phyloP scores from a whole-genome alignment of 2,797 vertebrate genomes.

The Poecile montanus region DNA sequence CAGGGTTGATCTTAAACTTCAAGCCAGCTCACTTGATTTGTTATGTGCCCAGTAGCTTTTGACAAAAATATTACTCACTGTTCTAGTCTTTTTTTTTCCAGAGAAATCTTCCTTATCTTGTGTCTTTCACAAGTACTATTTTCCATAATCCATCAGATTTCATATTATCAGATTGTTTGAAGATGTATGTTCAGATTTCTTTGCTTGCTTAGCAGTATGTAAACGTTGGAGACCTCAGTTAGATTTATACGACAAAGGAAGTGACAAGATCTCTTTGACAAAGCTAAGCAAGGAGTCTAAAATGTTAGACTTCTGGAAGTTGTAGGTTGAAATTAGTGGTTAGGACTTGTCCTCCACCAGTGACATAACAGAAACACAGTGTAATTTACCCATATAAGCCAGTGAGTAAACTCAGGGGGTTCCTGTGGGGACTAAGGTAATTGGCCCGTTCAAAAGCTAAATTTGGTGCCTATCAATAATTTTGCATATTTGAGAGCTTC shows the following conservation, averaged over 20 bases:
- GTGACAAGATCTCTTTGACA: slow-evolving; percentile 11
- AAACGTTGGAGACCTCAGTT: slow-evolving; percentile 31
- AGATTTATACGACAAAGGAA: slow-evolving; percentile 46
- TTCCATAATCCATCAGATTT: slow-evolving; percentile 60
- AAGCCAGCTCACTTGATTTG: not conserved
- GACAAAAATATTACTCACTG: slow-evolving; percentile 41
- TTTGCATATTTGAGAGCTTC: not conserved
- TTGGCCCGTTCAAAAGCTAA: not conserved
- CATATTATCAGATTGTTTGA: slow-evolving; percentile 51
- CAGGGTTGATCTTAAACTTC: not conserved
- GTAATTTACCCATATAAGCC: not conserved
- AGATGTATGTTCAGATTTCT: slow-evolving; percentile 41
- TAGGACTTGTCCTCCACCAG: not conserved
- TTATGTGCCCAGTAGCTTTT: slow-evolving; percentile 20
- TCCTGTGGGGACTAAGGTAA: not conserved
- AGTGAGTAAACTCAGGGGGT: not conserved
- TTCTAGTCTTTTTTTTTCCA: not conserved
- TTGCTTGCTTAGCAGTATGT: slow-evolving; percentile 46
- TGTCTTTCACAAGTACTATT: slow-evolving; percentile 3
- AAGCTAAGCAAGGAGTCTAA: not conserved
- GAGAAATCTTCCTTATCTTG: slow-evolving; percentile 33
- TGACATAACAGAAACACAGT: not conserved
- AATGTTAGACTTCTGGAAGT: not conserved
- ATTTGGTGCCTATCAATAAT: not conserved
- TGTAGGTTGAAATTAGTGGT: not conserved